Conservation (phyloP, 2,797 vertebrate genomes). For the Phoeniculus purpureus region DNA sequence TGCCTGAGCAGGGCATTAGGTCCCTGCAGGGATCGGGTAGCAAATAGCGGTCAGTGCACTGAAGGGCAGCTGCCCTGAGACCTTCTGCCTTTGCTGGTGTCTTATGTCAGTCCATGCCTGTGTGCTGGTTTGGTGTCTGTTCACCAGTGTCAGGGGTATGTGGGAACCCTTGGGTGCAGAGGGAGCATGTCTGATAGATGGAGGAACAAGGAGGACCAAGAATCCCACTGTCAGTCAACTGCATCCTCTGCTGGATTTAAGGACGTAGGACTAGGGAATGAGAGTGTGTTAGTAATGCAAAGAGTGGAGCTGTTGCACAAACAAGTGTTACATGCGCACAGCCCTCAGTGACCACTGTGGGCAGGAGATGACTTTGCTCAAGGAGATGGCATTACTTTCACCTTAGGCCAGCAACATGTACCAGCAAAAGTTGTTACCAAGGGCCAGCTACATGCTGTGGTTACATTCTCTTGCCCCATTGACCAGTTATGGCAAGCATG, state of each 20-base stretch:
- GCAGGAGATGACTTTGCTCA: background rate
- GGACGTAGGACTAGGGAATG: background rate
- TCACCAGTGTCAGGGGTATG: background rate
- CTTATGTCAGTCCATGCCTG: accelerated
- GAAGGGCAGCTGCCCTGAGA: background rate
- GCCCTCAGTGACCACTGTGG: background rate
- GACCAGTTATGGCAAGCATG: background rate
- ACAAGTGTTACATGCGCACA: background rate
- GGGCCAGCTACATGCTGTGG: background rate
- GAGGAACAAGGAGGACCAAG: background rate
- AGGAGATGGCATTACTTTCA: background rate
- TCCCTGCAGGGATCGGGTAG: background rate
- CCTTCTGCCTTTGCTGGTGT: background rate
- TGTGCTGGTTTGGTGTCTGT: background rate
- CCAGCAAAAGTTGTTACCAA: background rate
- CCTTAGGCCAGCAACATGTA: accelerated
- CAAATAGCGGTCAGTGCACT: background rate
- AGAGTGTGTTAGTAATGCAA: background rate
- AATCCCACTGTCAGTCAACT: background rate
- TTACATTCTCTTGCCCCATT: background rate
- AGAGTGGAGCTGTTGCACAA: background rate
- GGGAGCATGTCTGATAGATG: background rate
- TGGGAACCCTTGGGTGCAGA: background rate
- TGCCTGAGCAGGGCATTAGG: background rate
- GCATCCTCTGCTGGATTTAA: background rate